Evolutionary conservation across 1,140 invertebrate genomes (phyloP), one percentile per base, ranked within the genome.

Genomic region (Drosophila biarmipes): DNA sequence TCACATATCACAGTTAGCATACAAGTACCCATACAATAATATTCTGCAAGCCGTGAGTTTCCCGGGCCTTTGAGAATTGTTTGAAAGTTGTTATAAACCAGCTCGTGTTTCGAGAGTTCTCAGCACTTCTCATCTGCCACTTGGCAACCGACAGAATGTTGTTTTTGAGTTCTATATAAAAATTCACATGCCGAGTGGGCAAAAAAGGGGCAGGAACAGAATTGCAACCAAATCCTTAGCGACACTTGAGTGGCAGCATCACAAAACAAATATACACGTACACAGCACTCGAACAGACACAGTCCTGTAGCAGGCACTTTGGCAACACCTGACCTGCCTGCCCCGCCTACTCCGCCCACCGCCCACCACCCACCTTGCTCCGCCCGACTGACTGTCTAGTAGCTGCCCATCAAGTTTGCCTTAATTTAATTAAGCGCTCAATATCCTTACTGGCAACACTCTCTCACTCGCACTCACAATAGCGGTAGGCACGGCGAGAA

Each of bases 391-490:
- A 42, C 63, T 86, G 82, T 86, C 82, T 86, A 78, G 79, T 87
- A 87, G 79, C 84, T 89, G 84, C 89, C 84, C 84, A 87, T 87
- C 84, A 87, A 89, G 84, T 51, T 74, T 80, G 67, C 72, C 84
- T 89, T 87, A 87, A 87, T 87, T 87, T 84, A 87, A 87, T 87
- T 87, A 89, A 84, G 84, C 84, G 79, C 84, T 87, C 84, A 87
- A 87, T 84, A 79, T 87, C 84, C 84, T 87, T 78, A 78, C 73
- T 43, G 75, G 46, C 73, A 49, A 59, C 48, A 69, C 74, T 78
- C 51, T 53, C 42, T 54, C 34, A 71, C 51, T 48, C 61, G 67
- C 43, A 51, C 37, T 37, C 15, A 29, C 17, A 51, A 56, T 19
- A 24, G 31, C 64, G 58, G 34, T 46, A 15, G 48, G 12, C n/a